Evolutionary conservation across 2,797 vertebrate species (phyloP), one percentile per base, ranked within the genome.

Genomic region (Myotis planiceps): DNA sequence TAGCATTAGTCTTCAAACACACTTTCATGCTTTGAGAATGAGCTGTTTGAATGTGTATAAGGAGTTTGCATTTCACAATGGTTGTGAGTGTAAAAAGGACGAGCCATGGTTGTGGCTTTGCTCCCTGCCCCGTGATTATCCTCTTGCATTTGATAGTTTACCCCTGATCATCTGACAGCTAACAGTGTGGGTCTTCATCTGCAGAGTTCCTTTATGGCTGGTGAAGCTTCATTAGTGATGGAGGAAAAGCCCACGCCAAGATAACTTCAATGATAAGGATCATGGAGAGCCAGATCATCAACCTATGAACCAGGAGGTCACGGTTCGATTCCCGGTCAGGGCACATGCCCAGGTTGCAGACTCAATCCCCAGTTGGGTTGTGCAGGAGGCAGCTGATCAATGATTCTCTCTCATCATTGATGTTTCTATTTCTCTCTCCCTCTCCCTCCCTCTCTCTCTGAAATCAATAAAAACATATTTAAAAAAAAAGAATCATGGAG

Each of bases 1-100:
- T 95, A 96, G 16, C 9, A 92, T 37, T 55, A 86, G 23, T 0
- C 2, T 96, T 92, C 82, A 94, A 86, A 93, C 75, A 88, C 13
- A 63, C 55, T 60, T 75, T 60, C 13, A 58, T 72, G 79, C 27
- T 87, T 85, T 85, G 39, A 71, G 83, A 79, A 58, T 47, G n/a
- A n/a, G 18, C 45, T 79, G 2, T 72, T 96, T 97, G 90, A 76
- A 45, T 96, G 68, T 88, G 78, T 89, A 2, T 72, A 39, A 37
- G 37, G 84, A 85, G 55, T 27, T 32, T 98, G 75, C 93, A 88
- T 51, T 45, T 27, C 12, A 14, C 51, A 92, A 4, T 88, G 60
- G 83, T 9, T 90, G 16, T 65, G 45, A 63, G 42, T 53, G 12
- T 47, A 14, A 60, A 16, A 47, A 32, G 25, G 6, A 21, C 0